A percentile compares a stretch with the other conserved stretches of the same genome.
Conservation (phyloP, 2,888 invertebrate genomes). For the Enchytraeus crypticus region DNA sequence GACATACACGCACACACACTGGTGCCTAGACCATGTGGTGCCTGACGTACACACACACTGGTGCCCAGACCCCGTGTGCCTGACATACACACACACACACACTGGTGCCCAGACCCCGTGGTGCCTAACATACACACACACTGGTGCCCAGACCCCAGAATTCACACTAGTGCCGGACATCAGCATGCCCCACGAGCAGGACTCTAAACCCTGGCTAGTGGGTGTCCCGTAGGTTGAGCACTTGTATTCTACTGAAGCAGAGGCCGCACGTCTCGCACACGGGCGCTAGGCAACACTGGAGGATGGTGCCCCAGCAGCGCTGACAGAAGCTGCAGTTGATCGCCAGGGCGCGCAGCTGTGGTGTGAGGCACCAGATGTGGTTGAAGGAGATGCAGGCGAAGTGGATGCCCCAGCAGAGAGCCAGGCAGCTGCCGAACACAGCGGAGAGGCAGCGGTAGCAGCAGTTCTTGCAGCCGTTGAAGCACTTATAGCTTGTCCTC, state of each 20-base stretch:
- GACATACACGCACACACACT: too few relatives aligned
- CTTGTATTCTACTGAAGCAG: constrained; percentile 47
- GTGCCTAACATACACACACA: too few relatives aligned
- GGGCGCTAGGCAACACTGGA: constrained; percentile 58
- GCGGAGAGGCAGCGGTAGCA: constrained; percentile 63
- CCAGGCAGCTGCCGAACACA: constrained; percentile 59
- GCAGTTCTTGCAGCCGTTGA: constrained; percentile 58
- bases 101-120: too few relatives aligned
- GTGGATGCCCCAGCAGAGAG: constrained; percentile 52
- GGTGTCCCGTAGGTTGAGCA: constrained; percentile 4
- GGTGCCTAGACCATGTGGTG: too few relatives aligned
- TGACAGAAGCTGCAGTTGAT: constrained; percentile 60
- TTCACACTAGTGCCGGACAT: neutral
- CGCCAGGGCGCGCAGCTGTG: constrained; percentile 60
- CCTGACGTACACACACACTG: too few relatives aligned
- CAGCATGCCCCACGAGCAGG: neutral
- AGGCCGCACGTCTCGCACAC: constrained; percentile 58
- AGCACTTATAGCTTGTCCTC: constrained; percentile 60
- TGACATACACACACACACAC: too few relatives aligned
- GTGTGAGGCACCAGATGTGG: constrained; percentile 66
- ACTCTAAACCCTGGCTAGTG: too few relatives aligned
- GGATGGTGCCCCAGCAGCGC: constrained; percentile 55
- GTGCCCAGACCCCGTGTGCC: too few relatives aligned
- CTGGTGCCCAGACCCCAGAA: too few relatives aligned
- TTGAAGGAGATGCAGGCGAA: constrained; percentile 52